Evolutionary conservation across 2,797 vertebrate species (phyloP), one percentile per base, ranked within the genome.

Genomic region (Falco rusticolus): DNA sequence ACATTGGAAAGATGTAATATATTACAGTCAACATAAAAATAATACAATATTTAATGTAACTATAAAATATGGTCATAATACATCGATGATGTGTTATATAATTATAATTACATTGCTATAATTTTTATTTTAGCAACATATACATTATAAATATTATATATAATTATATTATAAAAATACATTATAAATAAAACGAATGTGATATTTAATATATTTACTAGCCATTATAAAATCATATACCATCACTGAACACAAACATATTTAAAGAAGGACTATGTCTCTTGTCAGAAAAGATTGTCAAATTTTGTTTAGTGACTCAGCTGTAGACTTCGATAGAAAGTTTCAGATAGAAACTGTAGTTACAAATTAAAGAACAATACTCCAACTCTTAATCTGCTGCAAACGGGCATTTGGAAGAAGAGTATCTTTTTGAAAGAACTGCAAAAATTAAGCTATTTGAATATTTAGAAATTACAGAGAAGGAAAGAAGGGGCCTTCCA

Each of bases 251-350:
- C 26, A 94, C 11, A 87, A 92, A 87, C 66, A 68, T 28, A 13
- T 61, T 88, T 65, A 68, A 95, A 91, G 31, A 71, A 93, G 10
- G 64, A 22, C 57, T 88, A 28, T 5, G 4, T 17, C 13, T n/a
- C 16, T 48, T 91, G 9, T 56, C 77, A 87, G 79, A 91, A 92
- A 84, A 34, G n/a, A 75, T 48, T 93, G n/a, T 31, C 89, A 71
- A 93, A 82, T 94, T 96, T 93, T 95, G 15, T 95, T 85, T 31
- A 41, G 72, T 2, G 6, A 95, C 41, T 89, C 37, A n/a, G 4
- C 75, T 66, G 10, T 69, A 33, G 63, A 37, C 60, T 79, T 87
- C 14, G 9, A 37, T 93, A 31, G 93, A 45, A 95, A 82, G 43
- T 78, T 81, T 89, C 63, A 79, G 71, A 56, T 53, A 51, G 66